These are phyloP conservation scores for Dasysyrphus albostriatus DNA, from an alignment of 2,888 invertebrate species.

Conservation along the genomic window DNA sequence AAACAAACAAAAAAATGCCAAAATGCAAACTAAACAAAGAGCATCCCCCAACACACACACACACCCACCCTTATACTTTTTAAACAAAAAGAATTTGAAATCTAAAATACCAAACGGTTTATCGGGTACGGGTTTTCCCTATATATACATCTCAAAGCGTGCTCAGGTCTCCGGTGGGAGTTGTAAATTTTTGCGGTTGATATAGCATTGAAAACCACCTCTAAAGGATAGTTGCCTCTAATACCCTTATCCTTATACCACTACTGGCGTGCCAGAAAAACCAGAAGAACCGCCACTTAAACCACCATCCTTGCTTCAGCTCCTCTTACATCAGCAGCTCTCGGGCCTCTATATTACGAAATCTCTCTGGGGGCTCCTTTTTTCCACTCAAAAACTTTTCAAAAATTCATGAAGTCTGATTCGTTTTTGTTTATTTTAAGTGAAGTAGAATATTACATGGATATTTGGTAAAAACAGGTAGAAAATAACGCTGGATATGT, in stretches of 20 bases:
- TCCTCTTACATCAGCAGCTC: neutral
- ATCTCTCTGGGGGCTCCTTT: slow-evolving; percentile 71
- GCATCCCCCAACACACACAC: neutral
- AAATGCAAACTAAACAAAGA: slow-evolving; percentile 24
- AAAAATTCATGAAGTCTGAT: slow-evolving; percentile 76
- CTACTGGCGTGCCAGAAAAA: slow-evolving; percentile 22
- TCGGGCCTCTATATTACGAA: slow-evolving; percentile 25
- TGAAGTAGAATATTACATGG: slow-evolving; percentile 76
- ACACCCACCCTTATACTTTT: neutral
- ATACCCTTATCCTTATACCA: slow-evolving; percentile 50
- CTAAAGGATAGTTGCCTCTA: slow-evolving; percentile 73
- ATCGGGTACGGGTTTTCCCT: slow-evolving; percentile 55
- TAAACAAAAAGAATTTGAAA: slow-evolving; percentile 61
- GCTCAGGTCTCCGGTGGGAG: slow-evolving; percentile 70
- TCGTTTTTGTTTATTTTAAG: slow-evolving; percentile 76
- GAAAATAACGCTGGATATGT: slow-evolving; percentile 31
- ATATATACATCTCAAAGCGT: slow-evolving; percentile 58
- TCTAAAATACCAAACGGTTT: slow-evolving; percentile 71
- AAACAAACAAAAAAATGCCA: neutral
- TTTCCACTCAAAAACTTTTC: slow-evolving; percentile 76
- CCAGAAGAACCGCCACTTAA: slow-evolving; percentile 43
- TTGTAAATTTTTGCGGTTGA: slow-evolving; percentile 76
- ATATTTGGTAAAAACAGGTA: slow-evolving; percentile 66
- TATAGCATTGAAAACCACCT: slow-evolving; percentile 74
- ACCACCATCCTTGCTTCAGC: neutral